Percentiles rank a stretch among this genome's conserved stretches.
These are phyloP conservation scores for Zenarchopterus dispar DNA, from an alignment of 2,797 vertebrate genomes.

Conservation along the genomic window DNA sequence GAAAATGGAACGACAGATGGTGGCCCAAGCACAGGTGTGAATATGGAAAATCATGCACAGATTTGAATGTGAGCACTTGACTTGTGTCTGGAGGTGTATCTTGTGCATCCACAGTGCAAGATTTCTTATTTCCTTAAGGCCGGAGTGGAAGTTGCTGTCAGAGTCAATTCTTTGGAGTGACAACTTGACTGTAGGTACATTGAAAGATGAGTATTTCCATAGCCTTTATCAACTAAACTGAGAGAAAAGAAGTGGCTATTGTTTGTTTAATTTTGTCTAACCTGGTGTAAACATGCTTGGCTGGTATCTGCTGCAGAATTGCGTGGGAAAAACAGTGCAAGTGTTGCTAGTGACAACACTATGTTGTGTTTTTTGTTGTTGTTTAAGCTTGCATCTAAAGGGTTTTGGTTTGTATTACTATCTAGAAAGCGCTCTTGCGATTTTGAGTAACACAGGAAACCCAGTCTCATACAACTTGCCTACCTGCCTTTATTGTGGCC, in stretches of 20 bases:
- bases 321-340: conserved; percentile 35
- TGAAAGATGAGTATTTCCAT: neutral
- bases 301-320: conserved; percentile 28
- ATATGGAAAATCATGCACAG: conserved; percentile 13
- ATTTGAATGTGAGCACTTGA: conserved; percentile 4
- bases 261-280: conserved; percentile 14
- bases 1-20: conserved; percentile 12
- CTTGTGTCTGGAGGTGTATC: conserved; percentile 1
- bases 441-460: conserved; percentile 25
- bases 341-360: conserved; percentile 57
- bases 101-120: neutral
- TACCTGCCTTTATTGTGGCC: conserved; percentile 10
- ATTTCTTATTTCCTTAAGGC: conserved; percentile 4
- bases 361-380: conserved; percentile 39
- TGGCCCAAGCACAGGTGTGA: neutral
- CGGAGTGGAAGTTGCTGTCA: neutral
- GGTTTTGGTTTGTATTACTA: conserved; percentile 8
- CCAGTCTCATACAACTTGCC: conserved; percentile 28
- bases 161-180: conserved; percentile 1
- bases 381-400: conserved; percentile 5
- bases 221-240: conserved; percentile 2
- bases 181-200: neutral
- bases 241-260: conserved; percentile 18
- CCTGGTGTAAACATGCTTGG: conserved; percentile 31
- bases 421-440: neutral